Evolutionary conservation across 2,113 vertebrate species (phyloP).

Genomic region (Heteronetta atricapilla): DNA sequence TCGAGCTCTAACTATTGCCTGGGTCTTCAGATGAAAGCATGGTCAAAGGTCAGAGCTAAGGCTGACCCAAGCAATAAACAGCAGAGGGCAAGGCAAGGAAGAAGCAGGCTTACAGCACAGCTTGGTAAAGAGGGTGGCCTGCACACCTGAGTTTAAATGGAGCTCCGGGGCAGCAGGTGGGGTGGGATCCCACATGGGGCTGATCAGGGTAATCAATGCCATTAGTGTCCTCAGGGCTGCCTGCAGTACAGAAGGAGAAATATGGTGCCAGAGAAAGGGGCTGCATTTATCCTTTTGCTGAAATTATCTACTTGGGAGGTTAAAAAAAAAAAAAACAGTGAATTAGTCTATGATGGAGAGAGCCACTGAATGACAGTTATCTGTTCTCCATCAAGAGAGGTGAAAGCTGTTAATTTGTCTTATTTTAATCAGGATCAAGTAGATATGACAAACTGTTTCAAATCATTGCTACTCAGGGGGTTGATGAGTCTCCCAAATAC

Average conservation of each 20-base stretch:
- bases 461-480: slow-evolving; percentile 77
- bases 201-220: neutral
- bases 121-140: rapidly evolving
- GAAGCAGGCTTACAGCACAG: rapidly evolving
- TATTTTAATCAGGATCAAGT: slow-evolving; percentile 79
- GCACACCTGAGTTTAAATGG: neutral
- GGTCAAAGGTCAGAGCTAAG: rapidly evolving
- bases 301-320: neutral
- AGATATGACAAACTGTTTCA: slow-evolving; percentile 70
- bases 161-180: neutral
- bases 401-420: slow-evolving; percentile 67
- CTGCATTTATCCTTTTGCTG: neutral
- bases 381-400: slow-evolving; percentile 59
- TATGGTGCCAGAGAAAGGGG: neutral
- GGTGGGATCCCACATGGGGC: neutral
- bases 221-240: neutral
- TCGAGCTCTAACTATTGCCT: neutral
- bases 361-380: slow-evolving; percentile 17
- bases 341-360: neutral
- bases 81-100: rapidly evolving
- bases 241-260: neutral
- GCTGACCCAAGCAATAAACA: neutral
- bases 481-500: slow-evolving; percentile 72
- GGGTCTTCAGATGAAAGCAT: rapidly evolving
- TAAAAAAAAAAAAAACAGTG: neutral